Conservation (phyloP, 2,113 vertebrate species). For the Syrmaticus mikado region DNA sequence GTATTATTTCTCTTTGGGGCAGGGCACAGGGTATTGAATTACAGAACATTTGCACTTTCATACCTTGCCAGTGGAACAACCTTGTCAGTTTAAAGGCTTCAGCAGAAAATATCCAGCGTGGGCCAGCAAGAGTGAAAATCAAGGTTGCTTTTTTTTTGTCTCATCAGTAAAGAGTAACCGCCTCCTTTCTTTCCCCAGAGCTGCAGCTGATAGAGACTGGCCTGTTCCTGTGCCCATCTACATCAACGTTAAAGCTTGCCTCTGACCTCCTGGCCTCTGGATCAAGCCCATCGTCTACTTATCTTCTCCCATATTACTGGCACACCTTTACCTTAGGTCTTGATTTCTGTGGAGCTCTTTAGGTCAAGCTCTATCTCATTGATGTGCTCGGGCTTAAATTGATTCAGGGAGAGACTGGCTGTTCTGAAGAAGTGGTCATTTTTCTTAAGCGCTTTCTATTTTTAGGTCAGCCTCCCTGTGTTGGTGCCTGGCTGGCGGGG, state of each 20-base stretch:
- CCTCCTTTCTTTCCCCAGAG: not conserved
- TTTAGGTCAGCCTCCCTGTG: constrained; percentile 39
- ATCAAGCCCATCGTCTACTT: constrained; percentile 43
- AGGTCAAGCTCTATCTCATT: constrained; percentile 65
- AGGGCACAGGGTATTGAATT: not conserved
- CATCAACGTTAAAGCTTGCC: constrained; percentile 47
- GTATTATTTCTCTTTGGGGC: not conserved
- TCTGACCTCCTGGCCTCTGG: constrained; percentile 52
- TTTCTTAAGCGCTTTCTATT: constrained; percentile 64
- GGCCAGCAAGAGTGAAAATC: not conserved
- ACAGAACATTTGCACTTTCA: not conserved
- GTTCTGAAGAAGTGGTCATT: constrained; percentile 60
- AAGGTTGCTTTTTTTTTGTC: not conserved
- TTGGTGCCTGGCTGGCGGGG: not conserved
- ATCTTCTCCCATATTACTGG: constrained; percentile 40
- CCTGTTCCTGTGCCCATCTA: constrained; percentile 30
- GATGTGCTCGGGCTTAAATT: constrained; percentile 46
- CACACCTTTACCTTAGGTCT: constrained; percentile 50
- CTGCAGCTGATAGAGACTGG: not conserved
- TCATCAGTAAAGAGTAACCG: not conserved
- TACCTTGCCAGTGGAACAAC: not conserved
- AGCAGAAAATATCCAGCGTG: not conserved
- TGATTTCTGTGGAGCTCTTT: constrained; percentile 53
- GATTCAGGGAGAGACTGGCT: constrained; percentile 57
- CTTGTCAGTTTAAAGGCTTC: not conserved